Evolutionary conservation across 2,888 invertebrate species (phyloP).

Genomic region (Prenolepis imparis): DNA sequence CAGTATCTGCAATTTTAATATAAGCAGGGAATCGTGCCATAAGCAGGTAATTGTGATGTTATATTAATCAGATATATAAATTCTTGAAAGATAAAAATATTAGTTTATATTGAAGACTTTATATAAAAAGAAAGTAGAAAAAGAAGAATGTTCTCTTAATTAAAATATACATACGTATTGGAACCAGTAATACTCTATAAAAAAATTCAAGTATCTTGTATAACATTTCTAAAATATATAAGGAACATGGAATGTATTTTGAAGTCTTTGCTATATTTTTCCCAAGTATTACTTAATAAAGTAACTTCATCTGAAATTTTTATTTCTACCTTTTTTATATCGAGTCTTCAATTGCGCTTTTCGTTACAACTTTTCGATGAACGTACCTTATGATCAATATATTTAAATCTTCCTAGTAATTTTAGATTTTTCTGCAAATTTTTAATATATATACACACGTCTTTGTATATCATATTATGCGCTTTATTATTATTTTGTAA

Average conservation of each 20-base stretch:
- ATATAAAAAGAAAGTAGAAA: not conserved
- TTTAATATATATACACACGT: constrained; percentile 1
- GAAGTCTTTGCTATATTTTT: not conserved
- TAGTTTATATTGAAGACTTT: constrained; percentile 27
- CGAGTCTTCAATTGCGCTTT: not conserved
- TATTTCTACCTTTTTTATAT: constrained; percentile 1
- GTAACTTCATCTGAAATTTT: not conserved
- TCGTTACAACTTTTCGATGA: constrained; percentile 14
- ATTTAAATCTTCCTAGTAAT: constrained; percentile 33
- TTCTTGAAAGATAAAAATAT: not conserved
- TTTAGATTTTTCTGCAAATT: constrained; percentile 18
- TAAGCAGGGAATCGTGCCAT: constrained; percentile 21
- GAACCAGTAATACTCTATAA: not conserved
- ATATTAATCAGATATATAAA: not conserved
- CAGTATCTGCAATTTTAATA: constrained; percentile 10
- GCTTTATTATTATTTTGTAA: constrained; percentile 21
- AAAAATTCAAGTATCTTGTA: not conserved
- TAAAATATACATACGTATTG: constrained; percentile 6
- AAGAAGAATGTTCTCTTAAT: not conserved
- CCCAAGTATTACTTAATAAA: not conserved
- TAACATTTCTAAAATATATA: constrained; percentile 2
- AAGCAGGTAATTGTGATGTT: constrained; percentile 4
- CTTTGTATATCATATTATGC: not conserved
- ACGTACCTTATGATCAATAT: not conserved
- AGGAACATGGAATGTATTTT: not conserved